A percentile compares a stretch with the other conserved stretches of the same genome.
Evolutionary conservation across 2,113 vertebrate genomes (phyloP).

Genomic region (Anser brachyrhynchus): DNA sequence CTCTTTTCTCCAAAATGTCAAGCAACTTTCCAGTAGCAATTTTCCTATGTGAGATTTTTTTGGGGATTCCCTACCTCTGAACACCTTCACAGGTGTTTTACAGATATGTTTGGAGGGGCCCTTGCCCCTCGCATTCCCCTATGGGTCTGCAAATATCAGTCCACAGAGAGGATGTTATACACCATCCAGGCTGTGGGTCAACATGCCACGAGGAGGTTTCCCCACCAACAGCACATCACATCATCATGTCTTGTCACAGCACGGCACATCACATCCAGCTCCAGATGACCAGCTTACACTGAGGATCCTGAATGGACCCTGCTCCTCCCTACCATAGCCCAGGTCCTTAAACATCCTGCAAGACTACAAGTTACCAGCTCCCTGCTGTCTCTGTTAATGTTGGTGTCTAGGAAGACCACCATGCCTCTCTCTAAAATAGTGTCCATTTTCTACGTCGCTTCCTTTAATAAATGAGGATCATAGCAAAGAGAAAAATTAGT

Average conservation of each 20-base stretch:
- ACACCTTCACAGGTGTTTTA: neutral
- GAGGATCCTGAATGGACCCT: neutral
- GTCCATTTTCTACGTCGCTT: neutral
- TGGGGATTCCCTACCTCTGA: neutral
- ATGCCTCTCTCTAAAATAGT: neutral
- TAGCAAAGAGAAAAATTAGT: neutral
- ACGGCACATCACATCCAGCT: neutral
- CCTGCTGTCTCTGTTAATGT: neutral
- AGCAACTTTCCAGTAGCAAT: neutral
- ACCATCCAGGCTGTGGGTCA: neutral
- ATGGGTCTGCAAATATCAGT: neutral
- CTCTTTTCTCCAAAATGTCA: neutral
- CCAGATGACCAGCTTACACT: neutral
- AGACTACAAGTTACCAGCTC: fast-evolving
- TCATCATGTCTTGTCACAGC: neutral
- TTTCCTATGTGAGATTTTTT: neutral
- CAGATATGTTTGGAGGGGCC: neutral
- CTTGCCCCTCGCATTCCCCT: neutral
- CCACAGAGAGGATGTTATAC: neutral
- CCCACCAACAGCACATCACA: fast-evolving
- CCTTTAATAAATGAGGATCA: neutral
- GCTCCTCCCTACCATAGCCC: neutral
- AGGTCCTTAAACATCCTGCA: neutral
- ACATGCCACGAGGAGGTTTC: fast-evolving
- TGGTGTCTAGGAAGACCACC: fast-evolving